Conservation (phyloP, 2,113 vertebrate species). For the Aythya baeri region DNA sequence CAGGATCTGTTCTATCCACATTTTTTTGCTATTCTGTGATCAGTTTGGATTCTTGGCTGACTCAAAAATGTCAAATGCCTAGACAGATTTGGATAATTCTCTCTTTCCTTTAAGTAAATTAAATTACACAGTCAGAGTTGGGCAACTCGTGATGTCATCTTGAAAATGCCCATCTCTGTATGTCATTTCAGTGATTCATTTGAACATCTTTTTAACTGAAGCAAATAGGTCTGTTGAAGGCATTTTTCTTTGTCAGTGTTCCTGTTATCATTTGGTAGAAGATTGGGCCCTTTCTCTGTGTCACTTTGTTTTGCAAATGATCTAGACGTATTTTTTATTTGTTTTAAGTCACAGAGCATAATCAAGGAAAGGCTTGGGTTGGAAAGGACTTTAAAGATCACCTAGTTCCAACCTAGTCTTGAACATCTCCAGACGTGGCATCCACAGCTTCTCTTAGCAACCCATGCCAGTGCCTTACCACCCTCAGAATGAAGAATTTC, state of each 20-base stretch:
- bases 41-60: slow-evolving; percentile 6
- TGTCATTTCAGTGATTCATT: slow-evolving; percentile 3
- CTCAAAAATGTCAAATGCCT: neutral
- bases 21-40: neutral
- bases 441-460: too few species aligned
- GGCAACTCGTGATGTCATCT: neutral
- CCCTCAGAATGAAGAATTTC: too few species aligned
- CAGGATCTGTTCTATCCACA: neutral
- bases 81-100: slow-evolving; percentile 17
- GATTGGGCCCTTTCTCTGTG: neutral
- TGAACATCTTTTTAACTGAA: neutral
- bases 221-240: neutral
- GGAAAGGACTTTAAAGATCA: too few species aligned
- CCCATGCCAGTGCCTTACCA: too few species aligned
- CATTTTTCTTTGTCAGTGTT: neutral
- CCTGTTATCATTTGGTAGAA: neutral
- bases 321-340: neutral
- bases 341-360: neutral
- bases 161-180: neutral
- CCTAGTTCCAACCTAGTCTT: too few species aligned
- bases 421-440: too few species aligned
- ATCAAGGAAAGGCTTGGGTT: too few species aligned
- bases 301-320: neutral
- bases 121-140: neutral
- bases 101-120: slow-evolving; percentile 24